Percentiles rank a stretch among this genome's conserved stretches.
These are phyloP conservation scores for Eupsilia transversa DNA, from an alignment of 2,888 invertebrate species.

Conservation along the genomic window DNA sequence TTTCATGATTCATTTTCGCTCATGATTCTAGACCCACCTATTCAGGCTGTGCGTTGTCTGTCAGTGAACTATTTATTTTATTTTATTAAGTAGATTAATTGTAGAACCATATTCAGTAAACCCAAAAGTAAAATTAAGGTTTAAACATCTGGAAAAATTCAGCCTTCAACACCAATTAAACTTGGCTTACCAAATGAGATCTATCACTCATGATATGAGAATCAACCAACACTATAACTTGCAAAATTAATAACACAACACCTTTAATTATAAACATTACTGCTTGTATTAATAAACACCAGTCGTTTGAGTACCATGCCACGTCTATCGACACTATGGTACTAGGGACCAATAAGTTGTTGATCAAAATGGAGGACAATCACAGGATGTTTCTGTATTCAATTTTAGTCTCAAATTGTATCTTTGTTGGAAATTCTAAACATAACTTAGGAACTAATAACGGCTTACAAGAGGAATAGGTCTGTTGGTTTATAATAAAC, in stretches of 20 bases:
- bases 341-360: slow-evolving; percentile 12
- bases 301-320: not conserved
- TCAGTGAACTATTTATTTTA: too few species aligned
- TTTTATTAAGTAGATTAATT: not conserved
- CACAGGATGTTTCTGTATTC: slow-evolving; percentile 62
- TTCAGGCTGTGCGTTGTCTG: not conserved
- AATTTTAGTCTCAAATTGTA: slow-evolving; percentile 23
- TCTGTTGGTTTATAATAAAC: not conserved
- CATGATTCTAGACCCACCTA: not conserved
- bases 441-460: slow-evolving; percentile 5
- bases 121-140: not conserved
- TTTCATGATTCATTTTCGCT: too few species aligned
- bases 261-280: slow-evolving; percentile 60
- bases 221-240: slow-evolving; percentile 59
- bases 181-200: slow-evolving; percentile 77
- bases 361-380: slow-evolving; percentile 54
- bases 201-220: slow-evolving; percentile 80
- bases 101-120: not conserved
- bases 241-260: slow-evolving; percentile 53
- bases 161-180: not conserved
- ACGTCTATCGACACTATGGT: slow-evolving; percentile 41
- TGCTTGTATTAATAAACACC: slow-evolving; percentile 37
- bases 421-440: slow-evolving; percentile 39
- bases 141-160: not conserved
- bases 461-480: not conserved